Base-by-base conservation (phyloP, 2,113 vertebrate genomes). In the Lophotis ruficrista region DNA sequence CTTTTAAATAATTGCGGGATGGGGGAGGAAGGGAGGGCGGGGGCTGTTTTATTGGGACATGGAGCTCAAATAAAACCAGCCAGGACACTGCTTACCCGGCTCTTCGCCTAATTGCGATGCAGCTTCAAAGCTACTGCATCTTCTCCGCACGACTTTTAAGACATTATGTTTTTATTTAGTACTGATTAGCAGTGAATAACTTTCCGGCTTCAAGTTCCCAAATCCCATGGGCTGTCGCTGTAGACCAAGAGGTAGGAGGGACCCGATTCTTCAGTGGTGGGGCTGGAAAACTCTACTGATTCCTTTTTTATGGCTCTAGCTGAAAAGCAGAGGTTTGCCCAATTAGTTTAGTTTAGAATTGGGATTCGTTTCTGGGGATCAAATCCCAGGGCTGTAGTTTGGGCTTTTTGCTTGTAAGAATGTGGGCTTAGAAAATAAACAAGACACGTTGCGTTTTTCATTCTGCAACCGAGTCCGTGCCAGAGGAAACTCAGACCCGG, bases 1-100 rank as follows among this genome's bases (percentile, higher is more conserved):
- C 57, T 96, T 96, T 89, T 71, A 95, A 87, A 88, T 95, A 96
- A 95, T 94, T 92, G 95, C 57, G 47, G 80, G 47, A 8, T 81
- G 76, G 56, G 60, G 83, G 60, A 70, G 86, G 85, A 31, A 22
- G 19, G 65, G 88, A 45, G 58, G 85, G 83, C 14, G 43, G 35
- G 69, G 68, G 64, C n/a, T 77, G 45, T 24, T 87, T 94, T 91
- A 87, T 48, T 73, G 87, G 94, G 95, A 90, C 56, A 62, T 12
- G 71, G 69, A 73, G 86, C 80, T 82, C 84, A 60, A 80, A 93
- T 95, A 91, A 95, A 96, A 94, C 66, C 12, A 57, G 35, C 62
- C 94, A 89, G 87, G 88, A 89, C 75, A 25, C n/a, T 33, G 85
- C 82, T 86, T 30, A 14, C 57, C 73, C 78, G 11, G 3, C 87